Percentiles rank a stretch among this genome's conserved stretches.
phyloP scores from a whole-genome alignment of 2,113 vertebrate genomes.

The Nestor notabilis region DNA sequence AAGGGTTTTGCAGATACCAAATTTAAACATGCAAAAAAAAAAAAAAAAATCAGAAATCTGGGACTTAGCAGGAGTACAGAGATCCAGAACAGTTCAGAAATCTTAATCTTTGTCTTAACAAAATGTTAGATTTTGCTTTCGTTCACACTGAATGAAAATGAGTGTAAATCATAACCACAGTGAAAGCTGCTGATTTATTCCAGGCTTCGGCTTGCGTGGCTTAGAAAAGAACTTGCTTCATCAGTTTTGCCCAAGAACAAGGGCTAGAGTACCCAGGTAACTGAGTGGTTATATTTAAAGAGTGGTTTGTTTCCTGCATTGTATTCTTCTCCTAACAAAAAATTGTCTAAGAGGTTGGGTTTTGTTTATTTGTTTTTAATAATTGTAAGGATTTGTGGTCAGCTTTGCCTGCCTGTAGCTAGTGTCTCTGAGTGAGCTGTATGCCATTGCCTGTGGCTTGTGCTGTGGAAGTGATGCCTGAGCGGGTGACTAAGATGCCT shows the following conservation, averaged over 20 bases:
- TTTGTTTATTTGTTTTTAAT: neutral
- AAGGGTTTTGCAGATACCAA: neutral
- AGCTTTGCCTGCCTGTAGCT: neutral
- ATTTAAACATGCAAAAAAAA: neutral
- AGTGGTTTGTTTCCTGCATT: neutral
- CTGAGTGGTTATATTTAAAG: neutral
- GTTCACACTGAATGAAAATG: neutral
- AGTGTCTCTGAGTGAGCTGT: neutral
- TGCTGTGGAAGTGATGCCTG: neutral
- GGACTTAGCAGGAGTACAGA: neutral
- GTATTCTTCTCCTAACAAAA: neutral
- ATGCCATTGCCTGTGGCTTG: neutral
- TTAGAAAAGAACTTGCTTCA: neutral
- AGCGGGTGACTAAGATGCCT: neutral
- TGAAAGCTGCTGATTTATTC: neutral
- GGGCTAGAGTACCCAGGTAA: neutral
- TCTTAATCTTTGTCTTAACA: neutral
- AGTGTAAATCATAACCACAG: neutral
- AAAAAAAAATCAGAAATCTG: neutral
- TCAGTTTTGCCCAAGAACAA: neutral
- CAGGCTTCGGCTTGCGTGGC: fast-evolving
- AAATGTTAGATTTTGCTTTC: neutral
- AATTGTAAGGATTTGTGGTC: neutral
- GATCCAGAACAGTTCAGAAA: neutral
- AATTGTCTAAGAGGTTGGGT: neutral